A percentile compares a stretch with the other conserved stretches of the same genome.
These are phyloP conservation scores for Nasonia vitripennis DNA, from an alignment of 1,140 invertebrate species.

Conservation along the genomic window DNA sequence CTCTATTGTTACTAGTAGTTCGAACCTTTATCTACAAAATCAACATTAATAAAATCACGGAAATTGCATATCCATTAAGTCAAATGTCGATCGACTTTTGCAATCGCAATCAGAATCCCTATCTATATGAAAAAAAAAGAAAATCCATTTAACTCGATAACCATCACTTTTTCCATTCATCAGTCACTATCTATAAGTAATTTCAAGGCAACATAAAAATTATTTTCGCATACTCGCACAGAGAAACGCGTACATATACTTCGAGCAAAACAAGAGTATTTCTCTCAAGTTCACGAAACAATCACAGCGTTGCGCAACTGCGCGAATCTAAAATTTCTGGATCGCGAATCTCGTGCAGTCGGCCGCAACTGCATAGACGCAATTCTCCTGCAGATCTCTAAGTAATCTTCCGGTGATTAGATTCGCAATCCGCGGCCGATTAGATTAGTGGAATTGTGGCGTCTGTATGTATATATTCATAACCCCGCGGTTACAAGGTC, in stretches of 20 bases:
- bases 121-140: not conserved
- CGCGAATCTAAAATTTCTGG: too few relatives aligned
- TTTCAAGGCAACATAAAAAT: not conserved
- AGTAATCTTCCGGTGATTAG: not conserved
- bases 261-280: not conserved
- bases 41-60: too few relatives aligned
- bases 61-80: too few relatives aligned
- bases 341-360: not conserved
- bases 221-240: not conserved
- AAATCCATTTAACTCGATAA: not conserved
- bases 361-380: not conserved
- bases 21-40: too few relatives aligned
- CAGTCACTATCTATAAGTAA: not conserved
- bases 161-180: not conserved
- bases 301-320: not conserved
- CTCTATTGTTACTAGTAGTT: too few relatives aligned
- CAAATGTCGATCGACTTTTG: too few relatives aligned
- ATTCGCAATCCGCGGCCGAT: conserved; percentile 7
- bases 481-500: not conserved
- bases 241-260: not conserved
- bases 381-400: not conserved
- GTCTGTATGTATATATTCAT: not conserved
- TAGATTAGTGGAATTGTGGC: not conserved
- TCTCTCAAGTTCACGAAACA: conserved; percentile 1
- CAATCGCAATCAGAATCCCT: not conserved